Evolutionary conservation across 2,888 invertebrate species (phyloP).

Genomic region (Polietes domitor): DNA sequence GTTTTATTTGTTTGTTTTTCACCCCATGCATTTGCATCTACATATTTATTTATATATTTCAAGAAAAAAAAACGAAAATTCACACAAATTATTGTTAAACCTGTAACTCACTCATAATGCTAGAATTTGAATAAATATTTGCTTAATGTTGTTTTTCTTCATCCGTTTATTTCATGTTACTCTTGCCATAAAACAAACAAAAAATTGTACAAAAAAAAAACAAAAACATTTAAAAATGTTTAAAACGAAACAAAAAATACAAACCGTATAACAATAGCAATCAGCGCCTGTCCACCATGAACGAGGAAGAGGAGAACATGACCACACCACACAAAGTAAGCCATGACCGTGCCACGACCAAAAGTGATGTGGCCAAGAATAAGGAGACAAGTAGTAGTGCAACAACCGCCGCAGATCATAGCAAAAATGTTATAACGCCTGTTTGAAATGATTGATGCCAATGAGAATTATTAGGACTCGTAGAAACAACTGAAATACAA

Average conservation of each 20-base stretch:
- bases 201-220: slow-evolving; percentile 3
- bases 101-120: neutral
- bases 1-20: slow-evolving; percentile 65
- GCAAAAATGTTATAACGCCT: slow-evolving; percentile 72
- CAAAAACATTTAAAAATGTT: neutral
- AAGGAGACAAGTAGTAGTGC: slow-evolving; percentile 12
- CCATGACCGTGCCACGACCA: slow-evolving; percentile 63
- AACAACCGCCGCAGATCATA: slow-evolving; percentile 44
- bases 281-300: slow-evolving; percentile 90
- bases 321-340: slow-evolving; percentile 51
- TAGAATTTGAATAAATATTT: slow-evolving; percentile 22
- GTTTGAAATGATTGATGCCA: slow-evolving; percentile 68
- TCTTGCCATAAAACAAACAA: slow-evolving; percentile 22
- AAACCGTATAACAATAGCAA: slow-evolving; percentile 52
- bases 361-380: slow-evolving; percentile 39
- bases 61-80: neutral
- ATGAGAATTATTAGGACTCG: neutral
- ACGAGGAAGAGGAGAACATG: slow-evolving; percentile 87
- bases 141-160: slow-evolving; percentile 34
- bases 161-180: slow-evolving; percentile 42
- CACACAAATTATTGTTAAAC: neutral
- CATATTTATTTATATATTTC: neutral
- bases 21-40: neutral
- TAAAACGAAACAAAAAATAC: neutral
- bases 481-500: neutral